Base-by-base conservation (phyloP, 2,888 invertebrate genomes). In the Tipula helvola region DNA sequence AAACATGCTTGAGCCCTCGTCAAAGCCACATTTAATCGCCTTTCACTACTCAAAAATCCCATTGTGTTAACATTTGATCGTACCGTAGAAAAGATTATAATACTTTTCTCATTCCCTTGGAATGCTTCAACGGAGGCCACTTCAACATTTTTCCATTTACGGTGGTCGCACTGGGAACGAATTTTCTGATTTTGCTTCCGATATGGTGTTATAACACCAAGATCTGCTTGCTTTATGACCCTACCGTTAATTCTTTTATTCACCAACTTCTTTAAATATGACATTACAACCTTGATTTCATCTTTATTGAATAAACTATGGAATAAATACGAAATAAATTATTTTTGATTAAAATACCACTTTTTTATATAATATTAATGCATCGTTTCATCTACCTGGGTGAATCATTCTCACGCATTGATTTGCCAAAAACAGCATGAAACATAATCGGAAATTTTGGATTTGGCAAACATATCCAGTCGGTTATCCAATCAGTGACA, bases 41-140 rank as follows among this genome's bases (percentile, higher is more conserved):
- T 5, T 39, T 39, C 39, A 39, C 39, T 39, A 39, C 39, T 39
- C 39, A 39, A 7, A 7, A 39, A 39, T 39, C 39, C 39, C 39
- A 39, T 39, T 39, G 39, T 7, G 39, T 39, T 3, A 7, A 39
- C 39, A 7, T 39, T 39, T 7, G 39, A 39, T 39, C 39, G 39
- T 39, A 39, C 39, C 39, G 39, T 39, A 0, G 96, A 95, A 86
- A 97, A 94, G 7, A 98, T 94, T 86, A 98, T 96, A 2, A 96
- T 94, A 12, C 94, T 92, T 89, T 95, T 95, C 91, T 98, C 97
- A 88, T 96, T 95, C 0, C 97, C 97, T 91, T 97, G 39, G 39
- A 39, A 39, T 39, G 39, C 39, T 7, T 39, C 39, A 7, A 39
- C 39, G 7, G 39, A 39, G 97, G 97, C 97, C 86, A 95, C 94